A percentile compares a stretch with the other conserved stretches of the same genome.
Conservation (phyloP, 2,113 vertebrate species). For the Melanerpes formicivorus region DNA sequence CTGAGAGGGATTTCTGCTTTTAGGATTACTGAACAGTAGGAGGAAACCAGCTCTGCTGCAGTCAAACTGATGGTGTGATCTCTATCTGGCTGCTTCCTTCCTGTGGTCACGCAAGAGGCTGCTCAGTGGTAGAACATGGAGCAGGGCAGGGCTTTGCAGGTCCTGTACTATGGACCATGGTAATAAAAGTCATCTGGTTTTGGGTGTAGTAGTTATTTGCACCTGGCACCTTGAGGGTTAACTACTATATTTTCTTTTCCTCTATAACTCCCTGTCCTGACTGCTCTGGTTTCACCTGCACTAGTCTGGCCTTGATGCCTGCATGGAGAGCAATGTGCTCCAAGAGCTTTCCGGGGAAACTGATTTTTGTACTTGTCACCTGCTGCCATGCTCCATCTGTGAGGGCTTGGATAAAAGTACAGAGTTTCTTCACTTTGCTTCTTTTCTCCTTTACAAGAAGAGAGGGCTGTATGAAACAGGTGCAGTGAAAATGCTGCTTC, state of each 20-base stretch:
- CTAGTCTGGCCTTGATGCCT: background rate
- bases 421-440: background rate
- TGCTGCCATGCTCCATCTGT: background rate
- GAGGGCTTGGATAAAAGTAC: background rate
- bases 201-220: background rate
- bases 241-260: background rate
- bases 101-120: background rate
- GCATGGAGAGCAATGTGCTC: accelerated
- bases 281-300: background rate
- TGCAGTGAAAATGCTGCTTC: background rate
- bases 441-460: background rate
- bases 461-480: background rate
- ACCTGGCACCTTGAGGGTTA: background rate
- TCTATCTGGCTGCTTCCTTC: background rate
- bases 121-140: accelerated
- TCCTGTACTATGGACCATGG: background rate
- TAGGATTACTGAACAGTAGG: background rate
- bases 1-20: slow-evolving; percentile 4
- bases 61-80: background rate
- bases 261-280: background rate
- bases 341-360: background rate
- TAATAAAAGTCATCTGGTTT: accelerated
- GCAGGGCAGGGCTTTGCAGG: background rate
- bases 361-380: background rate
- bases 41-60: background rate